phyloP scores from a whole-genome alignment of 2,113 vertebrate species.

The Carassius carassius region DNA sequence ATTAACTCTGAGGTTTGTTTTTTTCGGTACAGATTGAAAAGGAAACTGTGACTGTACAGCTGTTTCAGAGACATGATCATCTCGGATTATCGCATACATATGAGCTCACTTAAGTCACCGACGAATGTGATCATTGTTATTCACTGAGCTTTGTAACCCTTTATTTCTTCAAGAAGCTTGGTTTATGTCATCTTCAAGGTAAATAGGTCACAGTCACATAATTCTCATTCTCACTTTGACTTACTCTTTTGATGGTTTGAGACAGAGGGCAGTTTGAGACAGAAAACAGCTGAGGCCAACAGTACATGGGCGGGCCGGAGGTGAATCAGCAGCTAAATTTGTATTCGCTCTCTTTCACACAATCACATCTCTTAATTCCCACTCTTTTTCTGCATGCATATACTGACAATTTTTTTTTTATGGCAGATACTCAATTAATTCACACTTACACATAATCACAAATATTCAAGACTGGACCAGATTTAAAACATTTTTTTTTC shows the following conservation, averaged over 20 bases:
- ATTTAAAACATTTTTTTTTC: background rate
- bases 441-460: background rate
- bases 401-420: background rate
- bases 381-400: background rate
- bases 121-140: background rate
- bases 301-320: background rate
- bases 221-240: background rate
- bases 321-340: constrained; percentile 37
- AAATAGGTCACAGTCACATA: background rate
- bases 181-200: background rate
- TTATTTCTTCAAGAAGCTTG: background rate
- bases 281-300: constrained; percentile 1
- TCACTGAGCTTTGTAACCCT: background rate
- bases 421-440: background rate
- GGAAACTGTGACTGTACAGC: background rate
- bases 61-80: background rate
- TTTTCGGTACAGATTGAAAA: background rate
- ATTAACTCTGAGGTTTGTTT: background rate
- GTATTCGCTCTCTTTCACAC: background rate
- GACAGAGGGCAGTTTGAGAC: background rate
- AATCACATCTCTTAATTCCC: background rate
- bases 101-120: background rate
- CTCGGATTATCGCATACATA: background rate
- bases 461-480: background rate
- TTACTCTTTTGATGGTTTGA: background rate